A percentile compares a stretch with the other conserved stretches of the same genome.
These are phyloP conservation scores for Hemitrygon akajei DNA, from an alignment of 2,797 vertebrate species.

Conservation along the genomic window DNA sequence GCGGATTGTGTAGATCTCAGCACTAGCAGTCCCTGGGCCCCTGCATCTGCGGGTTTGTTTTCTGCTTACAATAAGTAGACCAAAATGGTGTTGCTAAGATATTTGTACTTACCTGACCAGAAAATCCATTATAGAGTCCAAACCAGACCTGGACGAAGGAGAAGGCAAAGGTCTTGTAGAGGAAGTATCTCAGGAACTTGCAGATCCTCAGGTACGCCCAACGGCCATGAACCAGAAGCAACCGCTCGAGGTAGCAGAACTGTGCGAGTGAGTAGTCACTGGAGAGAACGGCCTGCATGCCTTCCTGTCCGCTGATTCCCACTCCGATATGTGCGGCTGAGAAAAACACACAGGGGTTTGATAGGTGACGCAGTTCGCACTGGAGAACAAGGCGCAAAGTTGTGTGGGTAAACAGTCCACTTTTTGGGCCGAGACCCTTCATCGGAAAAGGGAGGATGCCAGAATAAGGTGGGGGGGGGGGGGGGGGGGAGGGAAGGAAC, in stretches of 20 bases:
- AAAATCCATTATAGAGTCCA: conserved; percentile 77
- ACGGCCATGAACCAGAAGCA: conserved; percentile 83
- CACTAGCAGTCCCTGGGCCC: too few species aligned
- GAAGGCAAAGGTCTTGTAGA: conserved; percentile 82
- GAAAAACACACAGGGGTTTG: not conserved
- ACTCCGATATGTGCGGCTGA: conserved; percentile 83
- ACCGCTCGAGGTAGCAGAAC: conserved; percentile 74
- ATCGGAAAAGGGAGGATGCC: too few species aligned
- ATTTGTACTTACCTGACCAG: conserved; percentile 65
- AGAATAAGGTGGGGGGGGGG: too few species aligned
- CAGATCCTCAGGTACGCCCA: conserved; percentile 82
- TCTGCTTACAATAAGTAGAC: not conserved
- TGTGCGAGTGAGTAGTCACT: conserved; percentile 80
- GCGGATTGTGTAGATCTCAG: too few species aligned
- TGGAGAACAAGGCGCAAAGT: too few species aligned
- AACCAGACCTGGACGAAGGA: conserved; percentile 82
- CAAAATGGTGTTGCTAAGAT: not conserved
- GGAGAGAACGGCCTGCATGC: conserved; percentile 79
- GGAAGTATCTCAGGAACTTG: conserved; percentile 77
- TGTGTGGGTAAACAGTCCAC: too few species aligned
- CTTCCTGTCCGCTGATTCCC: conserved; percentile 77
- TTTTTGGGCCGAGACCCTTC: too few species aligned
- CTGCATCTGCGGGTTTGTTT: too few species aligned
- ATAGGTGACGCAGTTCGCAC: not conserved
- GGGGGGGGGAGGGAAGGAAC: too few species aligned